These are phyloP conservation scores for Heliconius hermathena DNA, from an alignment of 1,140 invertebrate species.

Conservation along the genomic window DNA sequence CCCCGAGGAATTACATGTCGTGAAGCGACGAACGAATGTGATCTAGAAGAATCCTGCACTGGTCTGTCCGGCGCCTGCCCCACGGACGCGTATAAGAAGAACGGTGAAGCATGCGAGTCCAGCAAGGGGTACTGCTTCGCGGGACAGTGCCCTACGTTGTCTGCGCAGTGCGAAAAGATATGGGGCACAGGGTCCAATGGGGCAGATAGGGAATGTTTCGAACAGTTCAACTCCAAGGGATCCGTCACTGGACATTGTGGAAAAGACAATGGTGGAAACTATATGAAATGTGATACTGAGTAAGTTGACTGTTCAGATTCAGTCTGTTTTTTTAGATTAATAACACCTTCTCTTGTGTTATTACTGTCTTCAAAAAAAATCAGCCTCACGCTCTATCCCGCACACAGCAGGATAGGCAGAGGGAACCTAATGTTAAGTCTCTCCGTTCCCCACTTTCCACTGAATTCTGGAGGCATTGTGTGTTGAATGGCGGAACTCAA, in stretches of 20 bases:
- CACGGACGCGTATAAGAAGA: conserved; percentile 93
- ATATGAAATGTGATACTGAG: conserved; percentile 93
- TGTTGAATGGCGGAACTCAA: too few relatives aligned
- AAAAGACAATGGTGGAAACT: conserved; percentile 88
- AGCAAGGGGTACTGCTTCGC: conserved; percentile 93
- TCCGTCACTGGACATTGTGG: conserved; percentile 97
- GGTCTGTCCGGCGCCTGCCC: conserved; percentile 94
- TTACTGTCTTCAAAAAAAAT: too few relatives aligned
- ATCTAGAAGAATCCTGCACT: conserved; percentile 95
- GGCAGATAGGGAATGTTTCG: conserved; percentile 93
- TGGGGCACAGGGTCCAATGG: conserved; percentile 93
- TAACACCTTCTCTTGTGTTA: background rate
- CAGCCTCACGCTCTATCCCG: too few relatives aligned
- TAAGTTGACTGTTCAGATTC: conserved; percentile 82
- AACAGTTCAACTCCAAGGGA: conserved; percentile 96
- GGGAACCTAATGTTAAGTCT: too few relatives aligned
- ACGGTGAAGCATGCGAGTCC: conserved; percentile 90
- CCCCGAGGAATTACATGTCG: conserved; percentile 90
- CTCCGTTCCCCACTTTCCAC: too few relatives aligned
- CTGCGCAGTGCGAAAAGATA: conserved; percentile 93
- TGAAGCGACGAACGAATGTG: conserved; percentile 94
- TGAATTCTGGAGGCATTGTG: too few relatives aligned
- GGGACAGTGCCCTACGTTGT: conserved; percentile 93
- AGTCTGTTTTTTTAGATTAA: background rate
- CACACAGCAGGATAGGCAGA: too few relatives aligned